Conservation (phyloP, 64 coral and sea anemone species). For the Trachythela sp. region DNA sequence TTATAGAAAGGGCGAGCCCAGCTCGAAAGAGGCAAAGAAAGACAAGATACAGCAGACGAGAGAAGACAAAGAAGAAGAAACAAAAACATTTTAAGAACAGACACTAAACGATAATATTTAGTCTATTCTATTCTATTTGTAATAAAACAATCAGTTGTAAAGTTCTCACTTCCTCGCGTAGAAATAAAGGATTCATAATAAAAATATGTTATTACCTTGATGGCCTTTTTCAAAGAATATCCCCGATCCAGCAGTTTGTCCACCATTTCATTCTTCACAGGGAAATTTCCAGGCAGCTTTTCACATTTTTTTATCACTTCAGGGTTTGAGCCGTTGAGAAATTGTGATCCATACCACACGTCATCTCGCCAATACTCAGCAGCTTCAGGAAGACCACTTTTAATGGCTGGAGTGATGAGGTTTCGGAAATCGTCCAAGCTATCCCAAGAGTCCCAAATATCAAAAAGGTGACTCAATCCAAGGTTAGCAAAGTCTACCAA, state of each 20-base stretch:
- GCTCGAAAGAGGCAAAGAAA: no score
- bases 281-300: slow-evolving; percentile 46
- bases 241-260: slow-evolving; percentile 41
- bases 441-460: slow-evolving; percentile 27
- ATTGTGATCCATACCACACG: slow-evolving; percentile 43
- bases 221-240: slow-evolving; percentile 37
- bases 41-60: no score
- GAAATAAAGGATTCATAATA: no score
- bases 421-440: slow-evolving; percentile 44
- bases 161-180: no score
- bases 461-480: slow-evolving; percentile 26
- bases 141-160: no score
- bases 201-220: slow-evolving; percentile 45
- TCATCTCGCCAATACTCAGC: slow-evolving; percentile 53
- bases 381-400: slow-evolving; percentile 6
- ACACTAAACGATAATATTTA: no score
- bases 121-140: no score
- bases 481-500: slow-evolving; percentile 26
- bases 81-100: no score
- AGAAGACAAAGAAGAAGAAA: no score
- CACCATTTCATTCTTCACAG: slow-evolving; percentile 43
- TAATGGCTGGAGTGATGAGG: not conserved
- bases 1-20: no score
- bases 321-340: slow-evolving; percentile 55
- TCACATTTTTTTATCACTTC: slow-evolving; percentile 29